A percentile compares a stretch with the other conserved stretches of the same genome.
These are phyloP conservation scores for Catocala nupta DNA, from an alignment of 2,888 invertebrate genomes.

Conservation along the genomic window DNA sequence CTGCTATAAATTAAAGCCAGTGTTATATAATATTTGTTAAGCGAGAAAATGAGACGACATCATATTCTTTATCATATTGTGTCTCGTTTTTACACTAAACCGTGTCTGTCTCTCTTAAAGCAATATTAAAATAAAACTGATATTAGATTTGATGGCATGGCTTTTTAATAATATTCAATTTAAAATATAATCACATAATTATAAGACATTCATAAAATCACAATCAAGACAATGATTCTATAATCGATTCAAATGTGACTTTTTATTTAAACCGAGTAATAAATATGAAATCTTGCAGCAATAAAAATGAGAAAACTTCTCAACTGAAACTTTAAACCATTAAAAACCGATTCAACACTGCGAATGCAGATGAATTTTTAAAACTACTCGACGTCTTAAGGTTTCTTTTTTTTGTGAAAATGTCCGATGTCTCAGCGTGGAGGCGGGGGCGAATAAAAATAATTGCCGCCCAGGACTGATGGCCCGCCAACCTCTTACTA, in stretches of 20 bases:
- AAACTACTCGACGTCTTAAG: conserved; percentile 39
- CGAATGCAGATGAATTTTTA: conserved; percentile 61
- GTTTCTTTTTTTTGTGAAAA: conserved; percentile 47
- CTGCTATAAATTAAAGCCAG: too few relatives aligned
- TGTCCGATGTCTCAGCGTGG: conserved; percentile 47
- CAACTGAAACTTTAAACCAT: conserved; percentile 41
- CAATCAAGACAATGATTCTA: too few relatives aligned
- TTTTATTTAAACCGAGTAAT: neutral
- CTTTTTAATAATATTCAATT: too few relatives aligned
- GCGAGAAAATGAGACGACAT: too few relatives aligned
- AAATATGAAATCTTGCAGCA: neutral
- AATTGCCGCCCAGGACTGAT: conserved; percentile 72
- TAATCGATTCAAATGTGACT: neutral
- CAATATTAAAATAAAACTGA: too few relatives aligned
- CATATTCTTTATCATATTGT: too few relatives aligned
- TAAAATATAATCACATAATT: too few relatives aligned
- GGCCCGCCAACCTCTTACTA: conserved; percentile 71
- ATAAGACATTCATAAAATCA: too few relatives aligned
- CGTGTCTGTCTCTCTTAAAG: too few relatives aligned
- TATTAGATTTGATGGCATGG: too few relatives aligned
- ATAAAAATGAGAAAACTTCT: conserved; percentile 4
- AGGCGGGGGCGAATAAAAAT: conserved; percentile 76
- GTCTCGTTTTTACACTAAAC: too few relatives aligned
- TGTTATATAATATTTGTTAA: too few relatives aligned
- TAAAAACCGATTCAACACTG: conserved; percentile 50